Evolutionary conservation across 2,888 invertebrate species (phyloP).

Genomic region (Stramonita haemastoma): DNA sequence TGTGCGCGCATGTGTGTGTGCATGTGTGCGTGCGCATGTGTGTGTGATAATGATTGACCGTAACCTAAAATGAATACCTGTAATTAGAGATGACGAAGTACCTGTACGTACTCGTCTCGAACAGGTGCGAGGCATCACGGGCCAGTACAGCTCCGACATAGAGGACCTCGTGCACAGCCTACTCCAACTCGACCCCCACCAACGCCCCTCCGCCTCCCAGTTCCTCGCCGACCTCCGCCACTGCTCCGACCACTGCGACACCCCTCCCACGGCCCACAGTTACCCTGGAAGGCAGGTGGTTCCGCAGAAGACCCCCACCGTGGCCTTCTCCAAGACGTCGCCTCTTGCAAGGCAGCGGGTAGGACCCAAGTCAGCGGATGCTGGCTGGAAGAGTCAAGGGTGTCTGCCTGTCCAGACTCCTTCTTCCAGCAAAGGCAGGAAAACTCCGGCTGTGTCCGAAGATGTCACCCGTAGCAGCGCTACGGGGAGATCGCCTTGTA

Average conservation of each 20-base stretch:
- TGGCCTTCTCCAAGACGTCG: background rate
- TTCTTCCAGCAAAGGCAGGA: no score
- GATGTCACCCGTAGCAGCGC: no score
- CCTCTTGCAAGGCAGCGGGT: background rate
- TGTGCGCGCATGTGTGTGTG: background rate
- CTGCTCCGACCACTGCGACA: background rate
- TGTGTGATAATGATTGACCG: background rate
- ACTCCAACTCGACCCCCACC: constrained; percentile 14
- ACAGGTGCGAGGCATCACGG: constrained; percentile 17
- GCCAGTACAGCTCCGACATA: constrained; percentile 11
- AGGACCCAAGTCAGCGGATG: background rate
- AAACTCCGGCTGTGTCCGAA: no score
- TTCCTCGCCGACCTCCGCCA: constrained; percentile 6
- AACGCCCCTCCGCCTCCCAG: constrained; percentile 16
- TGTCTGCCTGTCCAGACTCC: no score
- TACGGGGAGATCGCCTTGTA: no score
- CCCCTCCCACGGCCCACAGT: background rate
- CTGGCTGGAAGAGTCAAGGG: no score
- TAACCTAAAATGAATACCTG: no score
- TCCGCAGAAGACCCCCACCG: background rate
- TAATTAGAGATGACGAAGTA: no score
- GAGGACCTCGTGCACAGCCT: constrained; percentile 19
- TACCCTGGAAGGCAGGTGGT: constrained; percentile 21
- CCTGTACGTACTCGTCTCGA: background rate
- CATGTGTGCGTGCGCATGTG: background rate